Evolutionary conservation across 2,113 vertebrate species (phyloP), one percentile per base, ranked within the genome.

Genomic region (Microcebus jonahi): DNA sequence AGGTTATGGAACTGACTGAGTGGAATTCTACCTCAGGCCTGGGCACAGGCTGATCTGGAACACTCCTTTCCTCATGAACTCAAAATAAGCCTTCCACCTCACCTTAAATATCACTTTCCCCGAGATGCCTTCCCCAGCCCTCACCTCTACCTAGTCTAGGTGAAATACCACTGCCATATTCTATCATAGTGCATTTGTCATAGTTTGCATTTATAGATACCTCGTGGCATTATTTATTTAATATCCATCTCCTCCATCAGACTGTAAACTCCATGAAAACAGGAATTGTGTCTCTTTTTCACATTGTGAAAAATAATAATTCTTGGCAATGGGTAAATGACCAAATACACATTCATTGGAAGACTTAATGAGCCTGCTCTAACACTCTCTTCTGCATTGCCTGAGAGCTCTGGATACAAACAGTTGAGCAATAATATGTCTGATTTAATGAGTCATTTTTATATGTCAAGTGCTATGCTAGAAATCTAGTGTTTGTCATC

Each of bases 281-380:
- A 94, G 34, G n/a, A 91, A 84, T 80, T 17, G 8, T 61, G 27
- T 79, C 87, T 97, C 27, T 76, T 95, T 95, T 89, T 86, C 65
- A 94, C 67, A 39, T 34, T 18, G 17, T 55, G 53, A 55, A 55
- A 18, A 55, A 55, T 55, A 55, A 79, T 21, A 82, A 53, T 79
- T 91, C 8, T 87, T 89, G 31, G 31, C 68, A 75, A n/a, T 45
- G 67, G 34, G 9, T 21, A 82, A 90, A 61, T 70, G 11, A 11
- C 42, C 55, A 93, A 85, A 93, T 65, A 50, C 9, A 70, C 75
- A 68, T 82, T 89, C 92, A 63, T 70, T 87, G 15, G 61, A 91
- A 83, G 36, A 65, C 61, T 61, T 83, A 68, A 89, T 23, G 42
- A 88, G 39, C 20, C 34, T 57, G 11, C 48, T 90, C 14, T 79